phyloP scores from a whole-genome alignment of 2,888 invertebrate species.

The Tillus elongatus region DNA sequence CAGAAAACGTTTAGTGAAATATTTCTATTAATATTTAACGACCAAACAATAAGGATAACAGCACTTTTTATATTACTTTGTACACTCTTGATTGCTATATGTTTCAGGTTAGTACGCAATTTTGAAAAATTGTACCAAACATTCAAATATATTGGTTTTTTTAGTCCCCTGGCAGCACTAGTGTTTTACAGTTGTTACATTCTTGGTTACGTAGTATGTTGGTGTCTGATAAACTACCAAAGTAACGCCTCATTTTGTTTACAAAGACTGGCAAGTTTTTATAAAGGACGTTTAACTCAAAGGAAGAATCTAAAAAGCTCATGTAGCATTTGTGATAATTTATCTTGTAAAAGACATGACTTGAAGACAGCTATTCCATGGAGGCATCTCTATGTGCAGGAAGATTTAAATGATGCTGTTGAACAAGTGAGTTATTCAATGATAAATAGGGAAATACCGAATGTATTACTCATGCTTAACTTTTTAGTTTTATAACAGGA shows the following conservation, averaged over 20 bases:
- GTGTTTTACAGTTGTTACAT: slow-evolving; percentile 37
- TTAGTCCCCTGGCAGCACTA: slow-evolving; percentile 37
- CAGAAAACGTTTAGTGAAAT: too few relatives aligned
- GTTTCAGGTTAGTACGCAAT: too few relatives aligned
- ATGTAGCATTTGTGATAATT: slow-evolving; percentile 55
- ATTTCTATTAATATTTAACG: too few relatives aligned
- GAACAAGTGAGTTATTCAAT: slow-evolving; percentile 59
- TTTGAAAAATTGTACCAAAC: too few relatives aligned
- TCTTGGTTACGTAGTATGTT: slow-evolving; percentile 39
- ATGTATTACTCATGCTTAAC: too few relatives aligned
- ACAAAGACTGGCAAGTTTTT: slow-evolving; percentile 32
- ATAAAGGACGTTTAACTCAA: slow-evolving; percentile 22
- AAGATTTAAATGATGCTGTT: slow-evolving; percentile 63
- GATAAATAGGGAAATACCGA: too few relatives aligned
- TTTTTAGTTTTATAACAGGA: slow-evolving; percentile 58
- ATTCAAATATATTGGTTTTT: too few relatives aligned
- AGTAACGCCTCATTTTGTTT: slow-evolving; percentile 28
- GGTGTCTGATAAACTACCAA: slow-evolving; percentile 37
- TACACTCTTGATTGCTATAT: too few relatives aligned
- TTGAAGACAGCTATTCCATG: slow-evolving; percentile 50
- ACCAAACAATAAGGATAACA: too few relatives aligned
- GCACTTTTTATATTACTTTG: too few relatives aligned
- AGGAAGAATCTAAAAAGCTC: slow-evolving; percentile 25
- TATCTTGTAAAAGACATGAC: slow-evolving; percentile 48
- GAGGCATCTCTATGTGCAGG: slow-evolving; percentile 57